Percentiles rank a stretch among this genome's conserved stretches.
Evolutionary conservation across 92 coral and sea anemone species (phyloP).

Genomic region (Zoanthus sociatus): DNA sequence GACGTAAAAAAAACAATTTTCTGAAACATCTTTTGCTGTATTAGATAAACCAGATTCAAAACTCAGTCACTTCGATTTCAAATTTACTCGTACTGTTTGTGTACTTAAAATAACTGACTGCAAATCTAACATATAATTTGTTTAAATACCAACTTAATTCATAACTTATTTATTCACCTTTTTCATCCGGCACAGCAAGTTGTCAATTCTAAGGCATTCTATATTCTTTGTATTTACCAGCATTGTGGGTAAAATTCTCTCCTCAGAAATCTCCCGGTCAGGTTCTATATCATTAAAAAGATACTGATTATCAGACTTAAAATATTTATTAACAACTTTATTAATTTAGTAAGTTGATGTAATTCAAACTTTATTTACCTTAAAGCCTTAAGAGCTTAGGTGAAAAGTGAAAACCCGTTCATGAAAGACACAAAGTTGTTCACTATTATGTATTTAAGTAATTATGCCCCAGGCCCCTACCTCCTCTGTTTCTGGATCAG

Average conservation of each 20-base stretch:
- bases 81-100: background rate
- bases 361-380: too few species aligned
- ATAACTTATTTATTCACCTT: conserved; percentile 47
- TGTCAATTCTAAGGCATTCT: conserved; percentile 73
- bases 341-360: too few species aligned
- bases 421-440: too few species aligned
- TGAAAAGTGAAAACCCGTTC: too few species aligned
- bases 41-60: background rate
- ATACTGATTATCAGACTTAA: background rate
- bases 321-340: too few species aligned
- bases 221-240: conserved; percentile 66
- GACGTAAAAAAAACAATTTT: too few species aligned
- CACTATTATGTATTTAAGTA: too few species aligned
- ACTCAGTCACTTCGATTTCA: background rate
- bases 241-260: background rate
- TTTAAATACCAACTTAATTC: background rate
- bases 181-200: conserved; percentile 58
- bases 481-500: too few species aligned
- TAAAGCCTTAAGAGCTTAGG: too few species aligned
- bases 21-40: too few species aligned
- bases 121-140: background rate
- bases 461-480: too few species aligned
- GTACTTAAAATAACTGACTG: background rate
- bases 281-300: background rate
- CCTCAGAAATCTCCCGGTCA: background rate